Evolutionary conservation across 2,888 invertebrate genomes (phyloP).

Genomic region (Nomada ruficornis): DNA sequence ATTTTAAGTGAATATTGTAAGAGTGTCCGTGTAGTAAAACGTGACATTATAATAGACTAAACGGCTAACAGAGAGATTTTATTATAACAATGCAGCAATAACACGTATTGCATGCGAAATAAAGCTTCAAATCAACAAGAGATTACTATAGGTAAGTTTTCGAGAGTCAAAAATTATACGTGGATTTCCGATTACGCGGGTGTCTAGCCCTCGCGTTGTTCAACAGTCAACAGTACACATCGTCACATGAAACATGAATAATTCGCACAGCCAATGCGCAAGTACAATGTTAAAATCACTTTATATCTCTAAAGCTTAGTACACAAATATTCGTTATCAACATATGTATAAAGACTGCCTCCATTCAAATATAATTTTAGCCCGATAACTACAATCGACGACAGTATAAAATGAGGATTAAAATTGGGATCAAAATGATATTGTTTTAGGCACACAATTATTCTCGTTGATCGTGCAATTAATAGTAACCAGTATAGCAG

Average conservation of each 20-base stretch:
- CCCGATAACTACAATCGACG: neutral
- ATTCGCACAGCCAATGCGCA: neutral
- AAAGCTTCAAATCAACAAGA: no score
- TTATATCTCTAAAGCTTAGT: neutral
- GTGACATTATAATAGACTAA: no score
- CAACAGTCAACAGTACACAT: no score
- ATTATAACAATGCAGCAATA: no score
- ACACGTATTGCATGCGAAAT: no score
- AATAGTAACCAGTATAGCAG: constrained; percentile 31
- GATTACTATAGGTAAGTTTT: no score
- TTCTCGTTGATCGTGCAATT: constrained; percentile 5
- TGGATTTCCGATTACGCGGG: no score
- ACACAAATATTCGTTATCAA: neutral
- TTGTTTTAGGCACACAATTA: neutral
- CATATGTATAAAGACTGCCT: neutral
- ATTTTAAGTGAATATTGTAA: no score
- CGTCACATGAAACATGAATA: neutral
- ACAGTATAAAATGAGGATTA: neutral
- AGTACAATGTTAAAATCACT: neutral
- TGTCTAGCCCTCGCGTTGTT: no score
- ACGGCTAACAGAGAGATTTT: no score
- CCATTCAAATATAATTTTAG: neutral
- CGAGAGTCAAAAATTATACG: neutral
- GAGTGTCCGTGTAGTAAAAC: no score
- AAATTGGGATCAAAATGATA: neutral